Conservation (phyloP, 1,140 invertebrate genomes). For the Caenorhabditis brenneri region DNA sequence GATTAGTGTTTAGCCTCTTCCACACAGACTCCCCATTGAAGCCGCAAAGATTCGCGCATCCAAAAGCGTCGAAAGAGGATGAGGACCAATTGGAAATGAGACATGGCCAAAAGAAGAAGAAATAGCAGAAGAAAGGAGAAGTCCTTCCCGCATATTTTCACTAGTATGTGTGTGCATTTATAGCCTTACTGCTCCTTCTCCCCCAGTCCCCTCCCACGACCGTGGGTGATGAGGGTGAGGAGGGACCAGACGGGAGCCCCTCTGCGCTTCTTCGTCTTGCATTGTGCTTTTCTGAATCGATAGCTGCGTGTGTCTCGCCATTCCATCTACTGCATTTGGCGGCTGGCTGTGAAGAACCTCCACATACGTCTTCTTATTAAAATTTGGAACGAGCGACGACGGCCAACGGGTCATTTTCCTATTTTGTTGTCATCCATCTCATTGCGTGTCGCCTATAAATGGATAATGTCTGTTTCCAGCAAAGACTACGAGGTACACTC, state of each 20-base stretch:
- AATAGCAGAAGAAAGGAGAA: conserved; percentile 16
- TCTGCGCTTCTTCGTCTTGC: conserved; percentile 15
- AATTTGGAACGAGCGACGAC: conserved; percentile 36
- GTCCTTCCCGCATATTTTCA: conserved; percentile 22
- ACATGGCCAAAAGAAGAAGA: conserved; percentile 1
- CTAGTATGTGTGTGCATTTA: conserved; percentile 38
- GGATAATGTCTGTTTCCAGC: conserved; percentile 35
- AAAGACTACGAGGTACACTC: conserved; percentile 15
- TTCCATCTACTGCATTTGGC: conserved; percentile 17
- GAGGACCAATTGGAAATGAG: conserved; percentile 42
- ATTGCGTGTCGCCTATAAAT: conserved; percentile 22
- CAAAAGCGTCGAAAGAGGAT: conserved; percentile 33
- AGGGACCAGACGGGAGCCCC: conserved; percentile 13
- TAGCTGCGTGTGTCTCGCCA: conserved; percentile 31
- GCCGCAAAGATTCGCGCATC: conserved; percentile 23
- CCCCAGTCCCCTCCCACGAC: conserved; percentile 1
- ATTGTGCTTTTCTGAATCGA: conserved; percentile 23
- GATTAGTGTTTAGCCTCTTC: conserved; percentile 10
- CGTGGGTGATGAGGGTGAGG: neutral
- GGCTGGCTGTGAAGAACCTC: conserved; percentile 15
- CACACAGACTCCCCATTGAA: neutral
- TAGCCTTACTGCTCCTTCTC: conserved; percentile 2
- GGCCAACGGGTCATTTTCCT: conserved; percentile 26
- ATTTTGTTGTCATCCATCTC: conserved; percentile 1
- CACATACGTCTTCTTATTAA: conserved; percentile 40